Percentiles rank a stretch among this genome's conserved stretches.
phyloP scores from a whole-genome alignment of 2,113 vertebrate species.

The Cichladusa arquata region DNA sequence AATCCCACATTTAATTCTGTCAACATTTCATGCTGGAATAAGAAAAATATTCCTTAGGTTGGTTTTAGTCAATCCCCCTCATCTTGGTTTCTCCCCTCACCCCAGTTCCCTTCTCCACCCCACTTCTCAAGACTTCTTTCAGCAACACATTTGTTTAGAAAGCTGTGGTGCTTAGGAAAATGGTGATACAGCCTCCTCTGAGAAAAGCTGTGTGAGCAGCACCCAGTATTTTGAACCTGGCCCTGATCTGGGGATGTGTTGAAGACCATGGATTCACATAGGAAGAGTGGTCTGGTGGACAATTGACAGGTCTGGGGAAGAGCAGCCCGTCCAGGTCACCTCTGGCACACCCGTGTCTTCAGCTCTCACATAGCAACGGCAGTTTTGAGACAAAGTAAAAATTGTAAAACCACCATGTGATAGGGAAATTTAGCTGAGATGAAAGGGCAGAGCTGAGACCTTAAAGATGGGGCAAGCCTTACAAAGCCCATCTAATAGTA shows the following conservation, averaged over 20 bases:
- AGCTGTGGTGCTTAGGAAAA: not conserved
- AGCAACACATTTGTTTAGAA: not conserved
- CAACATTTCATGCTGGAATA: conserved; percentile 62
- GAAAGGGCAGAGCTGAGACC: not conserved
- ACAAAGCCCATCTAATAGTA: not conserved
- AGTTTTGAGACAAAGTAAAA: not conserved
- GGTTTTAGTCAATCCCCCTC: conserved; percentile 23
- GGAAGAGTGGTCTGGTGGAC: not conserved
- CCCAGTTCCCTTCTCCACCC: conserved; percentile 1
- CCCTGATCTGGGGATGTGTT: not conserved
- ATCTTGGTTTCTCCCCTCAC: not conserved
- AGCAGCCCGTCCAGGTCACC: not conserved
- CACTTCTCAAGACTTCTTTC: conserved; percentile 11
- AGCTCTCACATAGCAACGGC: not conserved
- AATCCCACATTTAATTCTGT: conserved; percentile 69
- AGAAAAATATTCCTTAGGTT: conserved; percentile 61
- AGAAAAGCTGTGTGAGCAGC: rapidly evolving
- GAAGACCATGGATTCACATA: not conserved
- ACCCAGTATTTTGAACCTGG: not conserved
- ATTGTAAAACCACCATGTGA: rapidly evolving
- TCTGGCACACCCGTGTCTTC: not conserved
- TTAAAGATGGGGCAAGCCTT: not conserved
- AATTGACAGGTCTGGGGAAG: not conserved
- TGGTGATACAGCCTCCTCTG: not conserved
- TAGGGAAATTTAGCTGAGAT: not conserved